These are phyloP conservation scores for Equus quagga DNA, from an alignment of 2,113 vertebrate species.

Conservation along the genomic window DNA sequence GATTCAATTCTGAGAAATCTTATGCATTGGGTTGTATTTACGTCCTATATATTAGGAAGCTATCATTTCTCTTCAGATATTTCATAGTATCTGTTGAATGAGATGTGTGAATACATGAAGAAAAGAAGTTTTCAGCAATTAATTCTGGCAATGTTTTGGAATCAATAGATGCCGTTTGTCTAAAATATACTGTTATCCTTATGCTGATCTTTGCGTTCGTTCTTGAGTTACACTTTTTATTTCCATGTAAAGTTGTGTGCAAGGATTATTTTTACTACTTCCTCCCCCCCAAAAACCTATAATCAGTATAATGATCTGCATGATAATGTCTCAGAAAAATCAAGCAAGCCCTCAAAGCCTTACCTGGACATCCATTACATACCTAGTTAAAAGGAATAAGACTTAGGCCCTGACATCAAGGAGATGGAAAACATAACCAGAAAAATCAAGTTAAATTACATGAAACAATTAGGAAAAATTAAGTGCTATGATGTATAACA, in stretches of 20 bases:
- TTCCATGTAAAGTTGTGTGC: neutral
- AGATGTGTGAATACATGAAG: neutral
- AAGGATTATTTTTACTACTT: neutral
- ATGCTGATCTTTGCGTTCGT: neutral
- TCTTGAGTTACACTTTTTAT: neutral
- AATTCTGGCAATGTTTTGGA: neutral
- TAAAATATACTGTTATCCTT: constrained; percentile 39
- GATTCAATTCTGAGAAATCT: constrained; percentile 16
- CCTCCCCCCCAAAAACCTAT: neutral
- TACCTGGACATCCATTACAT: neutral
- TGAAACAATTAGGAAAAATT: constrained; percentile 75
- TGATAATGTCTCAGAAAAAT: constrained; percentile 56
- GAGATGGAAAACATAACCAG: constrained; percentile 49
- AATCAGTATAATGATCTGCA: neutral
- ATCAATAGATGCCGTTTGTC: neutral
- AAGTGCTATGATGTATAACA: constrained; percentile 74
- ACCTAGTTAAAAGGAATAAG: constrained; percentile 9
- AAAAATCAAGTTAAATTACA: constrained; percentile 74
- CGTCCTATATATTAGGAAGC: neutral
- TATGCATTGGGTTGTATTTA: neutral
- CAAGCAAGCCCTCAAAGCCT: constrained; percentile 1
- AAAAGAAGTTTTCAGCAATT: neutral
- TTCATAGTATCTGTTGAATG: neutral
- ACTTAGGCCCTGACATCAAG: constrained; percentile 41
- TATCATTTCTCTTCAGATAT: neutral